Evolutionary conservation across 2,888 invertebrate genomes (phyloP).

Genomic region (Lasioglossum malachurum): DNA sequence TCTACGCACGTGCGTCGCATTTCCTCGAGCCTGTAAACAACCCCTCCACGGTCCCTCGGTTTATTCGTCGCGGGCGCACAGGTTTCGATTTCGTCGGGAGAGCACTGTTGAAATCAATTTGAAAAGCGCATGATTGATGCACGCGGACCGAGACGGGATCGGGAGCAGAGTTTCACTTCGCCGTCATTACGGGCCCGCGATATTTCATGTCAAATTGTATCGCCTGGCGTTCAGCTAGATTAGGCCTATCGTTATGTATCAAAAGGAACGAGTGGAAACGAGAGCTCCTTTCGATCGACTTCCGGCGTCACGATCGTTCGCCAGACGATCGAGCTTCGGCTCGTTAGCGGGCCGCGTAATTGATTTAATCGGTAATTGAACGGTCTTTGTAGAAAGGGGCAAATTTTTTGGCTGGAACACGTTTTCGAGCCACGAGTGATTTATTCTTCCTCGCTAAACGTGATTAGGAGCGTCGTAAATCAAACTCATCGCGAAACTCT

Average conservation of each 20-base stretch:
- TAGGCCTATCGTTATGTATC: constrained; percentile 56
- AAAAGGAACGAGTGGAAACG: constrained; percentile 48
- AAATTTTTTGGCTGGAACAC: background rate
- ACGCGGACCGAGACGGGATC: background rate
- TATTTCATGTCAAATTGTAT: constrained; percentile 52
- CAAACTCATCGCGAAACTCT: background rate
- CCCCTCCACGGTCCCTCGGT: background rate
- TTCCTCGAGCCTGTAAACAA: background rate
- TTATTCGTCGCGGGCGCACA: background rate
- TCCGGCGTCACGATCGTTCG: constrained; percentile 51
- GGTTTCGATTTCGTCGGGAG: constrained; percentile 17
- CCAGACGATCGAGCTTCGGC: constrained; percentile 51
- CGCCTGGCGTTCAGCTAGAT: constrained; percentile 54
- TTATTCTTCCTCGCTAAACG: background rate
- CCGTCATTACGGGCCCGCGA: constrained; percentile 31
- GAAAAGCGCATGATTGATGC: constrained; percentile 15
- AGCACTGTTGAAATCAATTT: constrained; percentile 1
- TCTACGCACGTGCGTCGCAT: constrained; percentile 32
- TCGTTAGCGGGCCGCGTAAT: constrained; percentile 62
- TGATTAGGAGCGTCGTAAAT: background rate
- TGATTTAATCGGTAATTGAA: constrained; percentile 60
- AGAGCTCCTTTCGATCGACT: constrained; percentile 60
- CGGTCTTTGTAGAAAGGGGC: background rate
- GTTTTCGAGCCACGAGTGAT: background rate
- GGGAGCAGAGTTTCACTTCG: constrained; percentile 11